Evolutionary conservation across 2,888 invertebrate genomes (phyloP).

Genomic region (Electrophaes corylata): DNA sequence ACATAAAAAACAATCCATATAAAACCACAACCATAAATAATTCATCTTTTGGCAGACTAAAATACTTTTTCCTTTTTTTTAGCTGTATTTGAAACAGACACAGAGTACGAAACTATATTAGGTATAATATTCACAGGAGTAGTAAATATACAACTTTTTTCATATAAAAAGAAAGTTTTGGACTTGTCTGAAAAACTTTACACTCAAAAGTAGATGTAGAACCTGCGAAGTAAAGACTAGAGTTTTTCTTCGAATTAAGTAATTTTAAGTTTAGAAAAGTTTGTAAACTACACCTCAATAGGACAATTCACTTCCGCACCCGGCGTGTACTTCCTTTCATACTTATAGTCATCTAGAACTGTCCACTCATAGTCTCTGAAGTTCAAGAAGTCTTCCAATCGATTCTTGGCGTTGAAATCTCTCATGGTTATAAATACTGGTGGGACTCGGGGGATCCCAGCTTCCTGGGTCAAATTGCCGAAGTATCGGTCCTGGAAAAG

Average conservation of each 20-base stretch:
- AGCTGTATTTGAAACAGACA: too few relatives aligned
- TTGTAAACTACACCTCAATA: constrained; percentile 43
- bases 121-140: too few relatives aligned
- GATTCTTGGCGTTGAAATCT: constrained; percentile 67
- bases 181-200: not conserved
- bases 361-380: constrained; percentile 73
- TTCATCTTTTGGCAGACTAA: too few relatives aligned
- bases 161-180: not conserved
- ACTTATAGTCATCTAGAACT: constrained; percentile 59
- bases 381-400: constrained; percentile 69
- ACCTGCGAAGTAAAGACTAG: not conserved
- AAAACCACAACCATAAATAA: too few relatives aligned
- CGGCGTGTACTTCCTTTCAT: constrained; percentile 60
- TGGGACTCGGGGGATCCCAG: constrained; percentile 59
- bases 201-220: not conserved
- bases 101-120: too few relatives aligned
- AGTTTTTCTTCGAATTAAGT: not conserved
- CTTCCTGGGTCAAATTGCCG: constrained; percentile 65
- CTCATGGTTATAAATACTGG: constrained; percentile 66
- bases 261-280: not conserved
- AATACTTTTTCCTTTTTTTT: too few relatives aligned
- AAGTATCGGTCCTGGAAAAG: constrained; percentile 69
- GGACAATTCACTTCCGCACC: constrained; percentile 60
- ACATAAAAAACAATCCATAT: too few relatives aligned
- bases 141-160: too few relatives aligned